Conservation (phyloP, 2,888 invertebrate species). For the Scelioninae gen. 2 region DNA sequence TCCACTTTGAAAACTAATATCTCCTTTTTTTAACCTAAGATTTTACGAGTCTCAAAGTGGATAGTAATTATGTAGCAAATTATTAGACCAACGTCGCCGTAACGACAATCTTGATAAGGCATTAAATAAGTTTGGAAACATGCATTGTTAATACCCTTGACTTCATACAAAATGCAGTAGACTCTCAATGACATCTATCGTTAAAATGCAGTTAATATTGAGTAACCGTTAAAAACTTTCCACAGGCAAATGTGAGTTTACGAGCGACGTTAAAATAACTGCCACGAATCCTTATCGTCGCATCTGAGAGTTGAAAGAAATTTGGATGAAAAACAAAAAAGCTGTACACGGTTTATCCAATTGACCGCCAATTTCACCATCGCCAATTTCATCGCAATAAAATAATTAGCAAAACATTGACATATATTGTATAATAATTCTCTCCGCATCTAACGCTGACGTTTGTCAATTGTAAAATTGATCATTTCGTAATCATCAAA, state of each 20-base stretch:
- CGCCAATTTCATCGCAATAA: not conserved
- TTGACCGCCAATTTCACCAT: constrained; percentile 6
- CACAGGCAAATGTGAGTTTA: constrained; percentile 7
- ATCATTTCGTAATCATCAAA: constrained; percentile 14
- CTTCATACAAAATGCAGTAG: constrained; percentile 6
- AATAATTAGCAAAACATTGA: constrained; percentile 17
- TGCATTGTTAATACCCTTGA: not conserved
- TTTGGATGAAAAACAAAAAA: not conserved
- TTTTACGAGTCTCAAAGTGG: not conserved
- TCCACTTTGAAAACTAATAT: no score
- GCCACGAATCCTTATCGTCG: not conserved
- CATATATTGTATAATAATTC: constrained; percentile 6
- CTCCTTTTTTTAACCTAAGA: not conserved
- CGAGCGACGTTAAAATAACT: not conserved
- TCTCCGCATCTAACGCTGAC: not conserved
- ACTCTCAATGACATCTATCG: constrained; percentile 36
- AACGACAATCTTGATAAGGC: not conserved
- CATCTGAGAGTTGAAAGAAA: not conserved
- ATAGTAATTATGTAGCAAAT: constrained; percentile 10
- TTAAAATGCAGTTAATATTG: constrained; percentile 28
- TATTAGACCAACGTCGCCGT: not conserved
- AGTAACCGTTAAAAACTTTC: constrained; percentile 23
- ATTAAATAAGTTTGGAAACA: not conserved
- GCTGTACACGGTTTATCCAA: not conserved
- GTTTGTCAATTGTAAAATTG: not conserved